Conservation (phyloP, 2,113 vertebrate genomes). For the Sebastes schlegelii region DNA sequence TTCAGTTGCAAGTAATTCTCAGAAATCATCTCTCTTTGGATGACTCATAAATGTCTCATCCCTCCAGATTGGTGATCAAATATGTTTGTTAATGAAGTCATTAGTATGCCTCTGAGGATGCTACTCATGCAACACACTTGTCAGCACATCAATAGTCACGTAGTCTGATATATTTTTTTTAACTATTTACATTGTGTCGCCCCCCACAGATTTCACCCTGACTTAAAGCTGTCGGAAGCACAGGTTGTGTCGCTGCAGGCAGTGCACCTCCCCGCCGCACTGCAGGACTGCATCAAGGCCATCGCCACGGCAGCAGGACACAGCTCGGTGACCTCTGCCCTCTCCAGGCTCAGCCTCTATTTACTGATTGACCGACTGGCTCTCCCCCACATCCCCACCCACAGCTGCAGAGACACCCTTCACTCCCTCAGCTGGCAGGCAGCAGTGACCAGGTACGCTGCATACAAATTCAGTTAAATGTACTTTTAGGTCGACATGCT, state of each 20-base stretch:
- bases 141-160: conserved; percentile 27
- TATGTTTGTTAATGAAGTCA: conserved; percentile 45
- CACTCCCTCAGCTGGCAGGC: conserved; percentile 87
- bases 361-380: conserved; percentile 89
- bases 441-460: conserved; percentile 88
- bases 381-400: conserved; percentile 76
- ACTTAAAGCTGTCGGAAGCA: conserved; percentile 85
- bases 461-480: neutral
- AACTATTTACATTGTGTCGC: conserved; percentile 9
- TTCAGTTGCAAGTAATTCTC: conserved; percentile 20
- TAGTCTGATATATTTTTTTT: conserved; percentile 8
- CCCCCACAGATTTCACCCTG: conserved; percentile 84
- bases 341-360: conserved; percentile 90
- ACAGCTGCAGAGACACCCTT: conserved; percentile 80
- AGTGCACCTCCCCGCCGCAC: conserved; percentile 80
- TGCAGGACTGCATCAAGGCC: conserved; percentile 88
- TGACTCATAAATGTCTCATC: conserved; percentile 51
- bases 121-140: conserved; percentile 34
- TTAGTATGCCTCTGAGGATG: conserved; percentile 39
- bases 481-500: neutral
- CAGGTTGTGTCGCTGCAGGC: conserved; percentile 85
- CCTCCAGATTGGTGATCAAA: conserved; percentile 54
- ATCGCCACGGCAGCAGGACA: conserved; percentile 88
- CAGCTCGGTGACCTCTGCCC: conserved; percentile 87
- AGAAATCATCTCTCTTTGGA: conserved; percentile 26